phyloP scores from a whole-genome alignment of 2,797 vertebrate species.

The Malacoctenus gilli region DNA sequence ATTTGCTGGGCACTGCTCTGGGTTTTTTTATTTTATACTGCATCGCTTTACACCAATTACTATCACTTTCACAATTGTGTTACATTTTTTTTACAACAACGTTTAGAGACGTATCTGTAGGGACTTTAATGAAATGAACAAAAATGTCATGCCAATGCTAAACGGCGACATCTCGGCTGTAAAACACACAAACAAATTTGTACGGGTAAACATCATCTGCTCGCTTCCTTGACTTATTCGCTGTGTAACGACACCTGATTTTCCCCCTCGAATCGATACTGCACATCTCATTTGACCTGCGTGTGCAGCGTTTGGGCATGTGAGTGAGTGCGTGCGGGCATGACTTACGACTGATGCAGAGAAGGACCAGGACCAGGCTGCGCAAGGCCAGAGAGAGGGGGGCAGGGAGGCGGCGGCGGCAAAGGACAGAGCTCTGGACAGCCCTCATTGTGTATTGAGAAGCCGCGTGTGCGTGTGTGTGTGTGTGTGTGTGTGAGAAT shows the following conservation, averaged over 20 bases:
- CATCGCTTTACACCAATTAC: conserved; percentile 48
- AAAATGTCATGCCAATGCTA: conserved; percentile 1
- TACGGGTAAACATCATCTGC: conserved; percentile 8
- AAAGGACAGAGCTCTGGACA: conserved; percentile 71
- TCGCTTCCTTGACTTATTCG: conserved; percentile 31
- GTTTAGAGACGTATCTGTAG: conserved; percentile 23
- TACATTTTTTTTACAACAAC: conserved; percentile 19
- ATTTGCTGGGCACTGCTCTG: conserved; percentile 10
- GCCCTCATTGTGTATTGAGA: conserved; percentile 81
- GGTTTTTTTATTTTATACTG: conserved; percentile 25
- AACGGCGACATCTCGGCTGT: conserved; percentile 4
- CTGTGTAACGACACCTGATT: conserved; percentile 36
- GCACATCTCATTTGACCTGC: conserved; percentile 34
- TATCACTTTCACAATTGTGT: conserved; percentile 16
- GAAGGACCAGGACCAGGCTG: conserved; percentile 70
- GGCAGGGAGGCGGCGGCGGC: conserved; percentile 64
- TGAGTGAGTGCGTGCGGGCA: conserved; percentile 24
- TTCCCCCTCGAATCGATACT: conserved; percentile 34
- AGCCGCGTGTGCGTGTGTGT: conserved; percentile 35
- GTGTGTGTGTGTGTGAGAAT: conserved; percentile 12
- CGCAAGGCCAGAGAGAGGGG: conserved; percentile 63
- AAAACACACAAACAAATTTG: conserved; percentile 21
- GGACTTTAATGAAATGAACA: conserved; percentile 26
- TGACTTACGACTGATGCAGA: conserved; percentile 74
- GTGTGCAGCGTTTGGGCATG: conserved; percentile 26